phyloP scores from a whole-genome alignment of 64 coral and sea anemone species.

The Astreopora myriophthalma region DNA sequence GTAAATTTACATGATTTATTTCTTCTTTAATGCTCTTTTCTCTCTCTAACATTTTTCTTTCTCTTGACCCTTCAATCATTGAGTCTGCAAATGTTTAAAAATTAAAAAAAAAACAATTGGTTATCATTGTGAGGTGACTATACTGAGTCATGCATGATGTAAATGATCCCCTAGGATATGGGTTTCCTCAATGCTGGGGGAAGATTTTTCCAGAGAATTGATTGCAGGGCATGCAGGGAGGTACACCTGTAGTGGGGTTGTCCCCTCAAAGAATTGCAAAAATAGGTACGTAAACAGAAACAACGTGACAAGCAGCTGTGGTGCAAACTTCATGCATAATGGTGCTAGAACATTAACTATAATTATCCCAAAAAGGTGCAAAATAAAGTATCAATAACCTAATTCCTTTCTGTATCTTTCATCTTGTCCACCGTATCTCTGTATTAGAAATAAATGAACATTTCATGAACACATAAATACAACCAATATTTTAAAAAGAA shows the following conservation, averaged over 20 bases:
- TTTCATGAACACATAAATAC: not conserved
- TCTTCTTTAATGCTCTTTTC: constrained; percentile 74
- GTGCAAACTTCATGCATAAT: too few species aligned
- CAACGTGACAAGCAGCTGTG: too few species aligned
- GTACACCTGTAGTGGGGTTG: too few species aligned
- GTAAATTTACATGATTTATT: constrained; percentile 54
- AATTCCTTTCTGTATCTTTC: constrained; percentile 60
- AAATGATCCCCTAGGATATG: too few species aligned
- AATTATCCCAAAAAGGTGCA: not conserved
- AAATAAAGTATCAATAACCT: constrained; percentile 19
- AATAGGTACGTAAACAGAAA: too few species aligned
- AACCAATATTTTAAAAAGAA: constrained; percentile 31
- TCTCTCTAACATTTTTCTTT: constrained; percentile 48
- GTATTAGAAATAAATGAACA: not conserved
- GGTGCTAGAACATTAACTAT: too few species aligned
- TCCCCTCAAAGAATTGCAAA: too few species aligned
- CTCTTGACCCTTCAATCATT: constrained; percentile 61
- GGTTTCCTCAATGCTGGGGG: too few species aligned
- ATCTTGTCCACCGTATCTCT: constrained; percentile 55
- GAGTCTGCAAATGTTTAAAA: constrained; percentile 19
- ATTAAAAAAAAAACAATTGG: not conserved
- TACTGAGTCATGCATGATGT: too few species aligned
- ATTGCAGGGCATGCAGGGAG: too few species aligned
- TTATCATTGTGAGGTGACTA: too few species aligned
- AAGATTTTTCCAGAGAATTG: too few species aligned